phyloP scores from a whole-genome alignment of 2,797 vertebrate species.

The Malacoctenus gilli region DNA sequence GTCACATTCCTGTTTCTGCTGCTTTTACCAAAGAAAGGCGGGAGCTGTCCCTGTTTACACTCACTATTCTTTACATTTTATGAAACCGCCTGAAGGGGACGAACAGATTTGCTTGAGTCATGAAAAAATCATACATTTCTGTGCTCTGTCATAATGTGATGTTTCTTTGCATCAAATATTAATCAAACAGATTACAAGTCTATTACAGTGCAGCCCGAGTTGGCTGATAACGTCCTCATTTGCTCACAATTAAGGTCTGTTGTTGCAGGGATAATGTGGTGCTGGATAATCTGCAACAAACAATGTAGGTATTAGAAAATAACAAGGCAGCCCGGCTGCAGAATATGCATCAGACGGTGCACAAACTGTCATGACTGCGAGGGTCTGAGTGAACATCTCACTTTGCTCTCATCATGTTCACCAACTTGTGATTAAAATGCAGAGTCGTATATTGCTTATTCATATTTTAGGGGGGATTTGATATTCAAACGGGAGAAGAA shows the following conservation, averaged over 20 bases:
- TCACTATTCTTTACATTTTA: neutral
- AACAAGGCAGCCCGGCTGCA: neutral
- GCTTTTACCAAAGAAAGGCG: neutral
- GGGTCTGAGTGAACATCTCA: slow-evolving; percentile 1
- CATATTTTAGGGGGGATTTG: neutral
- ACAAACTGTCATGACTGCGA: neutral
- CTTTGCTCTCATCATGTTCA: neutral
- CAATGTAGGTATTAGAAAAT: neutral
- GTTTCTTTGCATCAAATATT: slow-evolving; percentile 8
- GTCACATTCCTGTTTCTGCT: no score
- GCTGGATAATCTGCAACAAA: slow-evolving; percentile 1
- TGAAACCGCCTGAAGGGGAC: neutral
- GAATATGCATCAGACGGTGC: neutral
- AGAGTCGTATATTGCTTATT: neutral
- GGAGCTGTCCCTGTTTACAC: no score
- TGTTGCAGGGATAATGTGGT: slow-evolving; percentile 5
- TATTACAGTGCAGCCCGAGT: neutral
- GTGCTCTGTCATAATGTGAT: neutral
- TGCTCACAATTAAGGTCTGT: slow-evolving; percentile 1
- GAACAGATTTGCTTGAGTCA: neutral
- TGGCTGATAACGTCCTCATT: slow-evolving; percentile 4
- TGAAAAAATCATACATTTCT: slow-evolving; percentile 3
- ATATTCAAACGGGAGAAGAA: neutral
- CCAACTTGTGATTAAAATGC: neutral
- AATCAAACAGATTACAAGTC: slow-evolving; percentile 4